Conservation (phyloP, 2,113 vertebrate species). For the Telmatochromis sp. region DNA sequence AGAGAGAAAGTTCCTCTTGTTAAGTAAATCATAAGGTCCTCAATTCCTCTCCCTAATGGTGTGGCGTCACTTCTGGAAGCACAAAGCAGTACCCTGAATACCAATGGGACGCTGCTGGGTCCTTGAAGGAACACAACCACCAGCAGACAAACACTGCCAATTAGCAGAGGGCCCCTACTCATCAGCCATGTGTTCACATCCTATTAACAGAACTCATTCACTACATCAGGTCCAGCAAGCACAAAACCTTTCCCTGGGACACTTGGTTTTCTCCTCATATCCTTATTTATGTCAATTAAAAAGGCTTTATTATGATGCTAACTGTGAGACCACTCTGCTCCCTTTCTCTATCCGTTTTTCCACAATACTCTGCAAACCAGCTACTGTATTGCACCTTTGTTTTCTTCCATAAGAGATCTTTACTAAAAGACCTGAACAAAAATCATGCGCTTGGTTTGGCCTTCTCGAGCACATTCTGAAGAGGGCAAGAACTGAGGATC, state of each 20-base stretch:
- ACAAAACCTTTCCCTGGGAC: constrained; percentile 53
- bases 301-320: constrained; percentile 67
- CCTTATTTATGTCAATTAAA: constrained; percentile 60
- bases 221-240: constrained; percentile 40
- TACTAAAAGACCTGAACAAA: constrained; percentile 32
- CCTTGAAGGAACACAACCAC: constrained; percentile 54
- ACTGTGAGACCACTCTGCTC: constrained; percentile 47
- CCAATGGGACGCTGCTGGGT: constrained; percentile 49
- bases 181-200: constrained; percentile 60
- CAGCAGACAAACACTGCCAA: constrained; percentile 66
- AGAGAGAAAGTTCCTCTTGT: constrained; percentile 46
- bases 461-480: constrained; percentile 50
- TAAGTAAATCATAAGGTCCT: constrained; percentile 46
- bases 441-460: constrained; percentile 39
- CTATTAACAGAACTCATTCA: constrained; percentile 61
- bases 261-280: constrained; percentile 48
- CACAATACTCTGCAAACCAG: background rate
- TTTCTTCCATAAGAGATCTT: constrained; percentile 37
- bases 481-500: constrained; percentile 41
- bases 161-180: constrained; percentile 60
- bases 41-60: constrained; percentile 47
- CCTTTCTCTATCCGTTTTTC: background rate
- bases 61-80: constrained; percentile 44
- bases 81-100: constrained; percentile 60
- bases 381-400: constrained; percentile 60